Percentiles rank a stretch among this genome's conserved stretches.
These are phyloP conservation scores for Philereme vetulata DNA, from an alignment of 2,888 invertebrate species.

Conservation along the genomic window DNA sequence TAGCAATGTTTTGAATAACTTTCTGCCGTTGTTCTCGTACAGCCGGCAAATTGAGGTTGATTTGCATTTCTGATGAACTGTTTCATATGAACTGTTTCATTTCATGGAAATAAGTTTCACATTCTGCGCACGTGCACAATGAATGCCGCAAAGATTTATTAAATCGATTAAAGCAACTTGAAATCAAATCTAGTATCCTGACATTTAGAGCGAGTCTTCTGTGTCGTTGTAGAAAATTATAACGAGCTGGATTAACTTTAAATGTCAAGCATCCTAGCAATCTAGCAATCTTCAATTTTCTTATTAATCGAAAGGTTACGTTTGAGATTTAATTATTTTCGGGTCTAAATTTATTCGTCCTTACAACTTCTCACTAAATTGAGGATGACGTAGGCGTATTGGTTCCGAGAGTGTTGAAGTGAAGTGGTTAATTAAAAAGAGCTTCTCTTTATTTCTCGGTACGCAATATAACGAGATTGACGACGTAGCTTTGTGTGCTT, in stretches of 20 bases:
- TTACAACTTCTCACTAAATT: constrained; percentile 17
- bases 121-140: constrained; percentile 23
- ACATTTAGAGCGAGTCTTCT: constrained; percentile 9
- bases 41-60: constrained; percentile 24
- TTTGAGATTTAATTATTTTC: neutral
- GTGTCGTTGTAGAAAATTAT: constrained; percentile 1
- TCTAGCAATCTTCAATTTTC: constrained; percentile 4
- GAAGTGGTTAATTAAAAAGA: constrained; percentile 35
- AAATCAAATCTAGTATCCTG: constrained; percentile 15
- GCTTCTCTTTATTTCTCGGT: constrained; percentile 28
- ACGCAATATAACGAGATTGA: constrained; percentile 30
- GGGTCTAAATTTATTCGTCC: constrained; percentile 12
- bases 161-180: constrained; percentile 9
- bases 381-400: constrained; percentile 21
- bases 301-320: neutral
- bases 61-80: constrained; percentile 37
- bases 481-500: constrained; percentile 15
- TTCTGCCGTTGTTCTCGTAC: constrained; percentile 1
- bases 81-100: constrained; percentile 25
- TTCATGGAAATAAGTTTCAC: constrained; percentile 26
- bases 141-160: constrained; percentile 20
- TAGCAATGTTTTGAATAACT: neutral
- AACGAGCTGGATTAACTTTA: constrained; percentile 14
- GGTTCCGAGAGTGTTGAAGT: constrained; percentile 17
- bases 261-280: constrained; percentile 12